Evolutionary conservation across 2,888 invertebrate species (phyloP).

Genomic region (Caenorhabditis imperialis): DNA sequence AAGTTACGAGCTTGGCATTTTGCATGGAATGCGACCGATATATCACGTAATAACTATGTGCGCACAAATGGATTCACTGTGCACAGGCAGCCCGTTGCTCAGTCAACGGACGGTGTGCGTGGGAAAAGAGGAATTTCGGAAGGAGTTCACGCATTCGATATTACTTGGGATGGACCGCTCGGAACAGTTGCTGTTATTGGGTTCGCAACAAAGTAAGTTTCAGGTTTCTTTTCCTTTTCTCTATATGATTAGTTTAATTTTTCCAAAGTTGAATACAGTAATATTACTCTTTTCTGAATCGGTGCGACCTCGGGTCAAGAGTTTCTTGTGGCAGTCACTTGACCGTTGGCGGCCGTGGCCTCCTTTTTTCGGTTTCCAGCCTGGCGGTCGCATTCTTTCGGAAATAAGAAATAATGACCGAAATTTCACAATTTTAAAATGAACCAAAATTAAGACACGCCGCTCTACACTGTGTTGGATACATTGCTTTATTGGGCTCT

Average conservation of each 20-base stretch:
- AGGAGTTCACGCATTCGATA: constrained; percentile 74
- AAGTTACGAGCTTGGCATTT: constrained; percentile 93
- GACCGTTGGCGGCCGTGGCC: no score
- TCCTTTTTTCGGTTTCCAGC: no score
- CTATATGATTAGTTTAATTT: no score
- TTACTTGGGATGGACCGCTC: constrained; percentile 85
- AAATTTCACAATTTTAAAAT: no score
- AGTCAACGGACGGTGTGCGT: constrained; percentile 94
- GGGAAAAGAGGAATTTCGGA: constrained; percentile 82
- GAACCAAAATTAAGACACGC: constrained; percentile 87
- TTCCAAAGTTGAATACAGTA: no score
- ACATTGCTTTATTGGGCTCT: constrained; percentile 92
- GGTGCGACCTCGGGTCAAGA: no score
- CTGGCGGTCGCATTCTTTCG: no score
- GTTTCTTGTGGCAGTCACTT: no score
- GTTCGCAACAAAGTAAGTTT: constrained; percentile 86
- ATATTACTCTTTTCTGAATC: no score
- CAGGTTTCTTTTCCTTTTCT: background rate
- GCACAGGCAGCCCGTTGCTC: constrained; percentile 97
- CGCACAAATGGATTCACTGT: constrained; percentile 97
- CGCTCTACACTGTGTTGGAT: constrained; percentile 92
- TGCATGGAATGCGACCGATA: constrained; percentile 97
- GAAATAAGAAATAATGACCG: no score
- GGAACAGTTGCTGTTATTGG: constrained; percentile 98
- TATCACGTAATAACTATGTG: constrained; percentile 93